Percentiles rank a stretch among this genome's conserved stretches.
phyloP scores from a whole-genome alignment of 2,113 vertebrate genomes.

The Acinonyx jubatus region DNA sequence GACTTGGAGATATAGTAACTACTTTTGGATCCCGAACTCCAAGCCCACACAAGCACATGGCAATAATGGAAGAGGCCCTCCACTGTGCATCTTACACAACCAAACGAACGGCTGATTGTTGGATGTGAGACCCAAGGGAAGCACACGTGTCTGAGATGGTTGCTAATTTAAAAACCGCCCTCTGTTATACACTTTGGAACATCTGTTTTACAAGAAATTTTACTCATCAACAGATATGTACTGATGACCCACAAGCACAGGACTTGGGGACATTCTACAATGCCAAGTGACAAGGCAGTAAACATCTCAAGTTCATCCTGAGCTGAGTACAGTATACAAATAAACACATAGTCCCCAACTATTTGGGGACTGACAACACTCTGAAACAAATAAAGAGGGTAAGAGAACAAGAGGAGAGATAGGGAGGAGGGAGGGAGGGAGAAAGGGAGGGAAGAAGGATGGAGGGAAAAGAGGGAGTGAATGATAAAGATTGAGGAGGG shows the following conservation, averaged over 20 bases:
- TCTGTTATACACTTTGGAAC: constrained; percentile 6
- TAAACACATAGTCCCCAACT: neutral
- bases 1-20: neutral
- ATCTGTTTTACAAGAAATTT: neutral
- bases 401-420: neutral
- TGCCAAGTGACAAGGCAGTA: neutral
- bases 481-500: neutral
- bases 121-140: neutral
- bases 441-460: neutral
- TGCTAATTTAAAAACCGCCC: neutral
- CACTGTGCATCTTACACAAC: neutral
- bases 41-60: neutral
- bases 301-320: neutral
- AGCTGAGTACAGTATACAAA: neutral
- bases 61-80: neutral
- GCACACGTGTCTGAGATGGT: neutral
- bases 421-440: neutral
- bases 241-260: neutral
- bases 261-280: neutral
- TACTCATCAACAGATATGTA: neutral
- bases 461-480: no score
- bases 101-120: neutral
- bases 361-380: neutral
- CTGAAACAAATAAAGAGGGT: neutral
- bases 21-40: neutral